Base-by-base conservation (phyloP, 2,797 vertebrate genomes). In the Vespertilio murinus region DNA sequence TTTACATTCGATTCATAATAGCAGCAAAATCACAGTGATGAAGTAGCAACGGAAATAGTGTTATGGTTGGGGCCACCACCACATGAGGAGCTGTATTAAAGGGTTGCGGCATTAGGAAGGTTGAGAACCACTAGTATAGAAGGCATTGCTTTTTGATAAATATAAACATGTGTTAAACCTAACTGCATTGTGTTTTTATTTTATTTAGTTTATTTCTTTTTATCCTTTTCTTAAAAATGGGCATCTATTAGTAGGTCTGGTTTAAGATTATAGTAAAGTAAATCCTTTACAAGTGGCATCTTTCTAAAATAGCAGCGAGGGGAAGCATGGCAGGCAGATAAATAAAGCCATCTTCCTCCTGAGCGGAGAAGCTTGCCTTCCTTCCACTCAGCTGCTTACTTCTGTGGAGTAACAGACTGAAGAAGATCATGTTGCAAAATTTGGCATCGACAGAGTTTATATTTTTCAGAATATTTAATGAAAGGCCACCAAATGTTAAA, bases 401-500 rank as follows among this genome's bases (percentile, higher is more conserved):
- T 95, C 93, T 75, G 80, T 77, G 70, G 17, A 93, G 93, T 78
- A 85, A 97, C 97, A 97, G 95, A 97, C 96, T 97, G 96, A 87
- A 81, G 95, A 96, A 95, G 91, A 97, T 96, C 95, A 90, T 93
- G 96, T 93, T 97, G 95, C 92, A 93, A 92, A 92, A 93, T 91
- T 96, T 97, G 97, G 96, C 97, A 95, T 74, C 92, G 30, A 59
- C 23, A 4, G 83, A 97, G 95, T 97, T 97, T 97, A 96, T 97
- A 95, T 95, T 97, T 97, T 97, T 97, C 93, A 95, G 97, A 97
- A 97, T 97, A 97, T 95, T 97, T 97, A 97, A 97, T 97, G 96
- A 97, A 97, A 97, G 97, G 96, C 96, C 97, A 97, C 96, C 97
- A 97, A 97, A 97, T 97, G 96, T 96, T 97, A 97, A 95, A 96